Evolutionary conservation across 2,888 invertebrate species (phyloP).

Genomic region (Campoplex nolae): DNA sequence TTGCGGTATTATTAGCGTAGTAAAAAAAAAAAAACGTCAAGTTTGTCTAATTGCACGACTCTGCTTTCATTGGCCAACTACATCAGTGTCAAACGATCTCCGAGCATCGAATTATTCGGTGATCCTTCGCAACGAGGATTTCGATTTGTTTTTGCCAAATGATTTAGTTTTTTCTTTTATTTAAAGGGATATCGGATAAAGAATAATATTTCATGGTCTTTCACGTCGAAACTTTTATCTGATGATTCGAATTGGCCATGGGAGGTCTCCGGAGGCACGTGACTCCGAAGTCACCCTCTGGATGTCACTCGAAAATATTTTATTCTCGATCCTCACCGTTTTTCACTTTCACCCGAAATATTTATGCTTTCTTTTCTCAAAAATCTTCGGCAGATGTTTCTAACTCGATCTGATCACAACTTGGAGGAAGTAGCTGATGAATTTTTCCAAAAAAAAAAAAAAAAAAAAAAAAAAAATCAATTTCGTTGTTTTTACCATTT

Average conservation of each 20-base stretch:
- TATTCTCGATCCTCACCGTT: slow-evolving; percentile 16
- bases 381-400: slow-evolving; percentile 57
- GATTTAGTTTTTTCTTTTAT: neutral
- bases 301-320: slow-evolving; percentile 19
- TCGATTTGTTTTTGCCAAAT: neutral
- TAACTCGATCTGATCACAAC: slow-evolving; percentile 6
- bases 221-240: slow-evolving; percentile 25
- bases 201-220: neutral
- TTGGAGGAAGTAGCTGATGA: neutral
- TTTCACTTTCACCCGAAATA: neutral
- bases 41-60: neutral
- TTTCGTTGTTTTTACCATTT: neutral
- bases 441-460: neutral
- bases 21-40: neutral
- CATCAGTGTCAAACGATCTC: neutral
- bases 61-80: neutral
- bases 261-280: slow-evolving; percentile 35
- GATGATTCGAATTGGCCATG: slow-evolving; percentile 17
- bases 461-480: neutral
- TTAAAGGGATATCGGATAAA: neutral
- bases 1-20: neutral
- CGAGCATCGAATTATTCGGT: too few relatives aligned
- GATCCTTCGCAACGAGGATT: too few relatives aligned
- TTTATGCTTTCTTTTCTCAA: neutral
- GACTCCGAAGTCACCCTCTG: slow-evolving; percentile 30